Percentiles rank a stretch among this genome's conserved stretches.
phyloP scores from a whole-genome alignment of 1,140 invertebrate genomes.

The Drosophila willistoni region DNA sequence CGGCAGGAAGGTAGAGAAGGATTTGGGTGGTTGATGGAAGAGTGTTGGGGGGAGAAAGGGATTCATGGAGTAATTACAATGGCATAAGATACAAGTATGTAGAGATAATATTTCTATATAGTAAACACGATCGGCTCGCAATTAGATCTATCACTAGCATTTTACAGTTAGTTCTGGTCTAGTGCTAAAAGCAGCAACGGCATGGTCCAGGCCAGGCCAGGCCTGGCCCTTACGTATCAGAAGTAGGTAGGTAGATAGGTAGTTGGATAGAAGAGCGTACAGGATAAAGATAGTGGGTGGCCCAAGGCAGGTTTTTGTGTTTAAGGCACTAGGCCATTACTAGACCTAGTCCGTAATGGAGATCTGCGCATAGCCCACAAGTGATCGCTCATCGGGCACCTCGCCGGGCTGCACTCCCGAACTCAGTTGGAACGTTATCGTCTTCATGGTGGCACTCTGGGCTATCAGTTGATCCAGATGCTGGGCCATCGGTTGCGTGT shows the following conservation, averaged over 20 bases:
- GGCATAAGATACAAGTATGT: slow-evolving; percentile 43
- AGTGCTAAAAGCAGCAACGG: slow-evolving; percentile 71
- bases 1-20: slow-evolving; percentile 37
- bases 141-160: slow-evolving; percentile 76
- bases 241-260: slow-evolving; percentile 26
- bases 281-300: slow-evolving; percentile 14
- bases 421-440: slow-evolving; percentile 95
- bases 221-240: slow-evolving; percentile 58
- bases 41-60: neutral
- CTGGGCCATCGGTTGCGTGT: slow-evolving; percentile 94
- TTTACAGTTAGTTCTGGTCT: slow-evolving; percentile 71
- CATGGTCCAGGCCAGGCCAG: slow-evolving; percentile 25
- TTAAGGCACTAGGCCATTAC: slow-evolving; percentile 39
- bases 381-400: slow-evolving; percentile 95
- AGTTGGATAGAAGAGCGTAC: too few species aligned
- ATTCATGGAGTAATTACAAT: slow-evolving; percentile 72
- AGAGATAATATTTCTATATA: slow-evolving; percentile 53
- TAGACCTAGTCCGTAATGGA: slow-evolving; percentile 91
- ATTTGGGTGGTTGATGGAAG: neutral
- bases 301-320: slow-evolving; percentile 21
- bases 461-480: slow-evolving; percentile 97
- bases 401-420: slow-evolving; percentile 89
- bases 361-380: slow-evolving; percentile 98
- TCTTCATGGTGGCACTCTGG: slow-evolving; percentile 85
- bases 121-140: slow-evolving; percentile 64